Evolutionary conservation across 1,140 invertebrate species (phyloP), one percentile per base, ranked within the genome.

Genomic region (Uloborus diversus): DNA sequence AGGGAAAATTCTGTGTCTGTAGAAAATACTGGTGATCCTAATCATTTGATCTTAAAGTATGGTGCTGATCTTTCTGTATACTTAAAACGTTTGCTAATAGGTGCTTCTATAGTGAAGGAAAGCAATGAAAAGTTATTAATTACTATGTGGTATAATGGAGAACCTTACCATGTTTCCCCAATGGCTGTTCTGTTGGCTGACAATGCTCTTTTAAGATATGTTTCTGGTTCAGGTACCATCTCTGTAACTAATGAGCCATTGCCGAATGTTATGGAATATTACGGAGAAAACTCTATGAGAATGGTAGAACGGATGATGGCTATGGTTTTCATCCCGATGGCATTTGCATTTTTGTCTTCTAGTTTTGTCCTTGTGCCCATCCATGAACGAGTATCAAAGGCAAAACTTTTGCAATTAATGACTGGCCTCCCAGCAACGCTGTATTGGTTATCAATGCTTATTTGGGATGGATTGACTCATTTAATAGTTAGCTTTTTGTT

Each of bases 351-450:
- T 51, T 33, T 84, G 0, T 78, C 82, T 33, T 59, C 79, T 20
- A 59, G 62, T 27, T 83, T 81, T 57, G 33, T 82, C 25, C 62
- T 84, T 32, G 68, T 84, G 32, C 81, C 83, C 0, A 68, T 81
- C 13, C 81, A 84, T 32, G 83, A 84, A 42, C 37, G 79, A n/a
- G 65, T 35, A 23, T 49, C 82, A 51, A 81, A 84, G 59, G 70
- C 81, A 11, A 83, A 83, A 69, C 53, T 83, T 25, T 30, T 84
- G 11, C 83, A 84, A 33, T 23, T 76, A n/a, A 84, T 84, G 82
- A 79, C 59, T 33, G 83, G 83, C 23, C 11, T 83, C 1, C 28
- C 20, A 11, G 25, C 69, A n/a, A 9, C n/a, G 13, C 13, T 73
- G 4, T 84, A 75, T 35, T 84, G 82, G 82, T 7, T 76, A 20